Evolutionary conservation across 2,888 invertebrate genomes (phyloP).

Genomic region (Gonocerus acuteangulatus): DNA sequence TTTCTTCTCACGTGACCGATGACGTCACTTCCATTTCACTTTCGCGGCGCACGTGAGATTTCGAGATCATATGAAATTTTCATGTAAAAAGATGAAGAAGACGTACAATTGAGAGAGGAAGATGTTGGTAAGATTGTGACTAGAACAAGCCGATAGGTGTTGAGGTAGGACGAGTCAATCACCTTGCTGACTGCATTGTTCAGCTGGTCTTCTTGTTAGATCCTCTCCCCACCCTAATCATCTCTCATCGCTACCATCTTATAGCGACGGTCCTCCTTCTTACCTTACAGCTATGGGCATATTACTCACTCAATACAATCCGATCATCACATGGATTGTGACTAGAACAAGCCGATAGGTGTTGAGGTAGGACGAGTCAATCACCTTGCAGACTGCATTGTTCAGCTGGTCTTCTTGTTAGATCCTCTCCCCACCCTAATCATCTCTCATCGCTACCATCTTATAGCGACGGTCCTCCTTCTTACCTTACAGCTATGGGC

Average conservation of each 20-base stretch:
- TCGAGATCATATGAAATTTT: not conserved
- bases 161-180: slow-evolving; percentile 19
- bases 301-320: no score
- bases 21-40: no score
- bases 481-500: no score
- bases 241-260: not conserved
- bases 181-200: slow-evolving; percentile 7
- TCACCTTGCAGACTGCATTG: slow-evolving; percentile 5
- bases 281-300: no score
- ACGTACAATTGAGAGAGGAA: not conserved
- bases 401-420: not conserved
- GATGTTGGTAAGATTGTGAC: not conserved
- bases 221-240: not conserved
- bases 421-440: not conserved
- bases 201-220: not conserved
- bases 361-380: slow-evolving; percentile 19
- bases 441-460: no score
- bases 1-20: no score
- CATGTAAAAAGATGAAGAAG: not conserved
- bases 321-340: no score
- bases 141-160: not conserved
- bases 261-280: not conserved
- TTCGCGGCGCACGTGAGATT: no score
- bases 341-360: not conserved
- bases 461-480: not conserved